Conservation (phyloP, 2,797 vertebrate genomes). For the Vireo griseus region DNA sequence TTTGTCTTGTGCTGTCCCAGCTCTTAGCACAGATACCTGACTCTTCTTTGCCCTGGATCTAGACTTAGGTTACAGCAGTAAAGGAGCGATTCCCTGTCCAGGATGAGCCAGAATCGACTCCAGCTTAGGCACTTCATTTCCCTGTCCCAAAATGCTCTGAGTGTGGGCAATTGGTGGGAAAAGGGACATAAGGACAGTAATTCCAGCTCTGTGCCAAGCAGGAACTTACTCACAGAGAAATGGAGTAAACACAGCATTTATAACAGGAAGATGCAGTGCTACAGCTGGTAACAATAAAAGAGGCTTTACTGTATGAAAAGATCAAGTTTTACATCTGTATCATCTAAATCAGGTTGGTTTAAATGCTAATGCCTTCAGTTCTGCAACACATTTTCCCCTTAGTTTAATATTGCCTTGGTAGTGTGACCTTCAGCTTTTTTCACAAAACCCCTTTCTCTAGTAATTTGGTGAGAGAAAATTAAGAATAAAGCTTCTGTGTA, state of each 20-base stretch:
- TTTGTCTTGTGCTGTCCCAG: not conserved
- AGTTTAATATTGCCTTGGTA: conserved; percentile 20
- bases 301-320: conserved; percentile 26
- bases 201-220: not conserved
- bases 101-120: not conserved
- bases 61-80: not conserved
- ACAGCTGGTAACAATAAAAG: conserved; percentile 19
- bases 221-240: not conserved
- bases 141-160: not conserved
- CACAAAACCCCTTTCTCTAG: not conserved
- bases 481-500: conserved; percentile 14
- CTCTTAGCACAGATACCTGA: not conserved
- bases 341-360: conserved; percentile 41
- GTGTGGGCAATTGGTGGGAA: not conserved
- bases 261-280: not conserved
- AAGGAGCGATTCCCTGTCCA: not conserved
- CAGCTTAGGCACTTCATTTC: not conserved
- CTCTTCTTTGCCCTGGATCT: not conserved
- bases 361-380: conserved; percentile 20
- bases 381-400: not conserved
- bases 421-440: conserved; percentile 12
- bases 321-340: conserved; percentile 43
- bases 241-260: conserved; percentile 1
- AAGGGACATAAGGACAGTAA: not conserved
- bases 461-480: conserved; percentile 12